These are phyloP conservation scores for Platalea minor DNA, from an alignment of 2,797 vertebrate species.

Conservation along the genomic window DNA sequence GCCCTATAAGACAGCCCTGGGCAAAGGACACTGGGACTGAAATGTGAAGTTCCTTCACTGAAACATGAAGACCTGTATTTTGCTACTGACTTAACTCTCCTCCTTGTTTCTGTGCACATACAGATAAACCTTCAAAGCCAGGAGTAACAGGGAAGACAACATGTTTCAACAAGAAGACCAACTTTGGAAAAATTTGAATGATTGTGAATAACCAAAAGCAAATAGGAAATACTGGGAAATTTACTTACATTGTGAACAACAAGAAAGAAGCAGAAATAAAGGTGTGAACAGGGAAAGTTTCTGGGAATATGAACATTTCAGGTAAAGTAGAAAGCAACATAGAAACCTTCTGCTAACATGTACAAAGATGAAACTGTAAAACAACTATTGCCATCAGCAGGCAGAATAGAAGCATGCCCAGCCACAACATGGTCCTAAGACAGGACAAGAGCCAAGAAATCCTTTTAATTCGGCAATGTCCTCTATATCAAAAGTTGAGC, in stretches of 20 bases:
- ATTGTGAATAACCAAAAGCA: neutral
- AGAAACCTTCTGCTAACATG: neutral
- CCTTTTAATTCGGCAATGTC: neutral
- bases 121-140: neutral
- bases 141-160: neutral
- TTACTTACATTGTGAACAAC: neutral
- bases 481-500: neutral
- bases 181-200: neutral
- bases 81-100: neutral
- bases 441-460: neutral
- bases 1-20: neutral
- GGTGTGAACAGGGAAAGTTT: neutral
- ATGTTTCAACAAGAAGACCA: neutral
- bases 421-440: neutral
- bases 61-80: neutral
- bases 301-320: neutral
- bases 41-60: neutral
- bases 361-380: neutral
- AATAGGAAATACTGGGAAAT: neutral
- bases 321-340: neutral
- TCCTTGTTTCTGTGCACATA: neutral
- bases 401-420: neutral
- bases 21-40: neutral
- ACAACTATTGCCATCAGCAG: neutral
- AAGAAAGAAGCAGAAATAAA: neutral